phyloP scores from a whole-genome alignment of 2,113 vertebrate species.

The Pollachius pollachius region DNA sequence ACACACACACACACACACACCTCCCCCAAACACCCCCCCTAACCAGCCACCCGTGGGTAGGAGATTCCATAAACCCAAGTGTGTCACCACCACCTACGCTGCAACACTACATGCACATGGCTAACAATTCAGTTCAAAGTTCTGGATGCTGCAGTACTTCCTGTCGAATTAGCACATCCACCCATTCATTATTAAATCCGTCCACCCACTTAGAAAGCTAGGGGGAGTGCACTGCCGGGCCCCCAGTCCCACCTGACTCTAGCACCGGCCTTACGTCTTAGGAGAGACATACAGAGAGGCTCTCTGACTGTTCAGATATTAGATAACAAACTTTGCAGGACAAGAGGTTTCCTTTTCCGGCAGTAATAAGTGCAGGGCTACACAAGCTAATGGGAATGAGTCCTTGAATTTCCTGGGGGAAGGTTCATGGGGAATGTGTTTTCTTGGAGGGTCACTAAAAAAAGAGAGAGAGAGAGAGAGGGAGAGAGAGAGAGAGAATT shows the following conservation, averaged over 20 bases:
- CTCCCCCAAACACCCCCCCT: neutral
- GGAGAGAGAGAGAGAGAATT: slow-evolving; percentile 51
- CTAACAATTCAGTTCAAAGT: too few species aligned
- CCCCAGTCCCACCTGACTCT: neutral
- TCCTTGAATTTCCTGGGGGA: slow-evolving; percentile 35
- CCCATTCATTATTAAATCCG: neutral
- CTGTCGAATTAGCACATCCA: neutral
- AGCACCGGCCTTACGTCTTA: neutral
- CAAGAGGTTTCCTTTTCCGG: neutral
- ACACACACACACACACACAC: too few species aligned
- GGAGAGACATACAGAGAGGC: neutral
- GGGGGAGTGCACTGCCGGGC: neutral
- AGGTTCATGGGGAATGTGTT: slow-evolving; percentile 21
- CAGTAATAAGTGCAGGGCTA: neutral
- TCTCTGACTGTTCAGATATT: neutral
- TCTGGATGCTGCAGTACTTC: neutral
- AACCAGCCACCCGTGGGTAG: neutral
- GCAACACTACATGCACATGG: neutral
- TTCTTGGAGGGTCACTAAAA: slow-evolving; percentile 15
- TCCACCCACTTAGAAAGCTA: neutral
- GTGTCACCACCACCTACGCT: neutral
- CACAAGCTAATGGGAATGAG: neutral
- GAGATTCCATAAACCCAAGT: neutral
- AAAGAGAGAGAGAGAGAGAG: slow-evolving; percentile 26
- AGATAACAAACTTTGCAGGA: neutral